Evolutionary conservation across 2,888 invertebrate genomes (phyloP).

Genomic region (Onthophagus sagittarius): DNA sequence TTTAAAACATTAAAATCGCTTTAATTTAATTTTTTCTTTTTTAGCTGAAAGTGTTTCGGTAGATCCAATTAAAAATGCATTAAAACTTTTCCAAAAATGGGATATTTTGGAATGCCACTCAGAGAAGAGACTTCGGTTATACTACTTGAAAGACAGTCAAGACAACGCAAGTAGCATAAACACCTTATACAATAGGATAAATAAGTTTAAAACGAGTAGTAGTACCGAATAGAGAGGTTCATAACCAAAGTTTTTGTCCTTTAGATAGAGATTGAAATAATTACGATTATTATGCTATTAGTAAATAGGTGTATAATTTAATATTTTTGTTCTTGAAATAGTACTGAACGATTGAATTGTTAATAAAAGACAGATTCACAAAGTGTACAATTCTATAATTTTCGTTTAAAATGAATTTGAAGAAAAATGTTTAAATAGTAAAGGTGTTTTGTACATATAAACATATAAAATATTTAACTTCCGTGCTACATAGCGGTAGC

Average conservation of each 20-base stretch:
- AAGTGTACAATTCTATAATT: background rate
- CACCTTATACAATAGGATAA: conserved; percentile 39
- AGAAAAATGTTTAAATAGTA: too few relatives aligned
- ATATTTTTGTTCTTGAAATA: conserved; percentile 12
- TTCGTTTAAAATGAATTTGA: too few relatives aligned
- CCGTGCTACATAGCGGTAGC: conserved; percentile 1
- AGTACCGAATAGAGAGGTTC: conserved; percentile 14
- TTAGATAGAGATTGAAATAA: background rate
- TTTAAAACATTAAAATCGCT: conserved; percentile 22
- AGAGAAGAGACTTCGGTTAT: conserved; percentile 44
- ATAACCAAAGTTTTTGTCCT: conserved; percentile 22
- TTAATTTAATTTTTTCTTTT: conserved; percentile 33
- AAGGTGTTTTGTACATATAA: conserved; percentile 10
- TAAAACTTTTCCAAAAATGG: conserved; percentile 79
- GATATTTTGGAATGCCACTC: conserved; percentile 62
- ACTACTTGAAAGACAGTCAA: conserved; percentile 42
- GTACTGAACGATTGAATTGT: conserved; percentile 13
- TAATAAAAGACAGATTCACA: background rate
- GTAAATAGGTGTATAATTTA: conserved; percentile 12
- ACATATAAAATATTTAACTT: conserved; percentile 5
- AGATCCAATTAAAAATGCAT: conserved; percentile 80
- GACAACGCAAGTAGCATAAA: conserved; percentile 40
- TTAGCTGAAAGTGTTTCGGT: conserved; percentile 84
- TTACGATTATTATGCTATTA: conserved; percentile 4
- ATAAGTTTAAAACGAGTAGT: conserved; percentile 37